Conservation (phyloP, 2,888 invertebrate genomes). For the Bursaphelenchus okinawaensis region DNA sequence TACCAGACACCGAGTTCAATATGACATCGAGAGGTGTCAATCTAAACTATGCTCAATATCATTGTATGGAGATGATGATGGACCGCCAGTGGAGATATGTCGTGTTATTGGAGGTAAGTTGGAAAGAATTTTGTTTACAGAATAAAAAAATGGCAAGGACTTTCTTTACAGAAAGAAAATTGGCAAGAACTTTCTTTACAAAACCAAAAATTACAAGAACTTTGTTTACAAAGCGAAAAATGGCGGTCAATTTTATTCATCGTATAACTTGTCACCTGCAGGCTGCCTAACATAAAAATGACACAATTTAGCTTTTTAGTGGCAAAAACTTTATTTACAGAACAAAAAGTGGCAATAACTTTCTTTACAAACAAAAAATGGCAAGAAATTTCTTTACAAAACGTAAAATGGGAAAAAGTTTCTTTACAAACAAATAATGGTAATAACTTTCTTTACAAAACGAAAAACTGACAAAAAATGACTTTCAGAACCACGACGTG, state of each 20-base stretch:
- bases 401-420: background rate
- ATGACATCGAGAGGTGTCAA: constrained; percentile 1
- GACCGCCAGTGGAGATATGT: constrained; percentile 12
- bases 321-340: background rate
- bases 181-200: background rate
- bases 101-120: constrained; percentile 11
- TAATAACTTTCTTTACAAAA: background rate
- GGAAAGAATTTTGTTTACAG: background rate
- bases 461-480: background rate
- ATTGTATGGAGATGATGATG: constrained; percentile 7
- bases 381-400: background rate
- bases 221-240: background rate
- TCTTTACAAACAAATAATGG: background rate
- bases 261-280: too few relatives aligned
- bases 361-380: background rate
- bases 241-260: background rate
- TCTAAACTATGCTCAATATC: background rate
- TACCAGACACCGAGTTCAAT: background rate
- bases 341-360: background rate
- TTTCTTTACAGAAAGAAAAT: background rate
- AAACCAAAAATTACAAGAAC: background rate
- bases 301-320: too few relatives aligned
- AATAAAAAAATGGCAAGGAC: background rate
- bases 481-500: background rate
- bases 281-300: too few relatives aligned